These are phyloP conservation scores for Apamea epomidion DNA, from an alignment of 2,888 invertebrate genomes.

Conservation along the genomic window DNA sequence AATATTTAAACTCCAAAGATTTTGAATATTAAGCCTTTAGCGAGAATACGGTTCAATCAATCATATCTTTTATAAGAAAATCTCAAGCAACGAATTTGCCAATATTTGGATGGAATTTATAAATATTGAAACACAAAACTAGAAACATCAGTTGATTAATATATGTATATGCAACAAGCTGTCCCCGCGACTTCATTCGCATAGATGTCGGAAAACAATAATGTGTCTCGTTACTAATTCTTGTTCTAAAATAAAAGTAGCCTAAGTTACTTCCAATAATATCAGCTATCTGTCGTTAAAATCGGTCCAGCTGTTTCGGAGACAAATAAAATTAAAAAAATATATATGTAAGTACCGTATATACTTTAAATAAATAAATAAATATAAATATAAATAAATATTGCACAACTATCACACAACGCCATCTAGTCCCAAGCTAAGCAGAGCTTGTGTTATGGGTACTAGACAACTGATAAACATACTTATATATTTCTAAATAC, in stretches of 20 bases:
- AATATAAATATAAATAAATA: no score
- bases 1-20: slow-evolving; percentile 52
- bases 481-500: no score
- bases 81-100: slow-evolving; percentile 17
- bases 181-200: no score
- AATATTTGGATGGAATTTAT: slow-evolving; percentile 12
- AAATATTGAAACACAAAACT: slow-evolving; percentile 3
- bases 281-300: background rate
- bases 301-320: background rate
- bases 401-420: no score
- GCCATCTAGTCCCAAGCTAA: no score
- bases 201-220: background rate
- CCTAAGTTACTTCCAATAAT: no score
- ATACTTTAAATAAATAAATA: no score
- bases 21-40: slow-evolving; percentile 44
- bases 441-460: no score
- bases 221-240: background rate
- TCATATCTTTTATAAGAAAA: slow-evolving; percentile 30
- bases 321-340: background rate
- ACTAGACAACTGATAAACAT: no score
- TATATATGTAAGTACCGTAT: background rate
- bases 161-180: background rate
- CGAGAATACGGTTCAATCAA: slow-evolving; percentile 38
- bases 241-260: background rate
- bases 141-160: background rate